These are phyloP conservation scores for Hemicrepidius hirtus DNA, from an alignment of 2,888 invertebrate genomes.

Conservation along the genomic window DNA sequence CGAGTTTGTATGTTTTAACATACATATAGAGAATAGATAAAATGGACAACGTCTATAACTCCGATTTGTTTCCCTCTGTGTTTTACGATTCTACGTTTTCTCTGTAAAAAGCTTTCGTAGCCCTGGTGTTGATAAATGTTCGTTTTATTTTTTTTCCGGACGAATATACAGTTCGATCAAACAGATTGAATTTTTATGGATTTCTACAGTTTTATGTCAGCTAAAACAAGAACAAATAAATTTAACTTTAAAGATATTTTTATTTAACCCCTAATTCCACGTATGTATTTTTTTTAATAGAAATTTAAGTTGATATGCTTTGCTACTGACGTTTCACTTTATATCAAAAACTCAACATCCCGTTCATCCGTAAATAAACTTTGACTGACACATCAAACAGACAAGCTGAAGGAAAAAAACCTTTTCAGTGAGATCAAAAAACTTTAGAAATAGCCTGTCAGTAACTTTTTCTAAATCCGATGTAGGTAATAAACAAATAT, in stretches of 20 bases:
- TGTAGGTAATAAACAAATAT: too few relatives aligned
- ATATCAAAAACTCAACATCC: too few relatives aligned
- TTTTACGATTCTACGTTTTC: constrained; percentile 36
- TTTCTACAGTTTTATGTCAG: constrained; percentile 17
- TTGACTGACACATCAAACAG: background rate
- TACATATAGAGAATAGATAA: constrained; percentile 35
- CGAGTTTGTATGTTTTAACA: constrained; percentile 23
- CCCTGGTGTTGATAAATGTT: constrained; percentile 44
- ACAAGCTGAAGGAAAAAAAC: background rate
- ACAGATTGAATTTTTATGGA: constrained; percentile 41
- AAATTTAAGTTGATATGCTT: too few relatives aligned
- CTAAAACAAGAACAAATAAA: background rate
- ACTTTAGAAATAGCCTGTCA: too few relatives aligned
- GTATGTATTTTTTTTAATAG: too few relatives aligned
- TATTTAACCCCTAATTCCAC: too few relatives aligned
- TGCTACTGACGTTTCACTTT: too few relatives aligned
- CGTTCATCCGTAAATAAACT: background rate
- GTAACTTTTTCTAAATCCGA: too few relatives aligned
- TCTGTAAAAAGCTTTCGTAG: constrained; percentile 28
- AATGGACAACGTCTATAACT: constrained; percentile 42
- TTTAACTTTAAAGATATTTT: background rate
- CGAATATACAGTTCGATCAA: constrained; percentile 40
- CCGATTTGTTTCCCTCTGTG: constrained; percentile 37
- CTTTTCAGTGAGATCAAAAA: too few relatives aligned
- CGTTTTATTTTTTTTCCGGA: constrained; percentile 41